A percentile compares a stretch with the other conserved stretches of the same genome.
Evolutionary conservation across 1,140 invertebrate species (phyloP).

Genomic region (Formica selysi): DNA sequence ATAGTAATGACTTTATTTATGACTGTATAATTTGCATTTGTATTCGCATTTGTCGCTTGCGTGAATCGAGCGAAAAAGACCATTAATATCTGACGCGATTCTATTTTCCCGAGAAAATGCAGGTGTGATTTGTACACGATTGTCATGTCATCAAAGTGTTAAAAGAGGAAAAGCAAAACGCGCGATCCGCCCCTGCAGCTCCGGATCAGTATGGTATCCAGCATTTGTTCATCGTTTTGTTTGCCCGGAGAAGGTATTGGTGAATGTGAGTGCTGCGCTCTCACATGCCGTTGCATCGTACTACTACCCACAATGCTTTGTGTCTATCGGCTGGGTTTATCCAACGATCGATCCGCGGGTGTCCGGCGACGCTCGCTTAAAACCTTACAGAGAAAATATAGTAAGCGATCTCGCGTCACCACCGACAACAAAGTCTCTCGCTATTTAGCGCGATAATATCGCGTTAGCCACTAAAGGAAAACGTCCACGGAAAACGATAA

Average conservation of each 20-base stretch:
- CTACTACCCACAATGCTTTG: slow-evolving; percentile 72
- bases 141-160: not conserved
- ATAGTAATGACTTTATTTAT: slow-evolving; percentile 32
- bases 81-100: not conserved
- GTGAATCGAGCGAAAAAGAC: not conserved
- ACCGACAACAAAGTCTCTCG: slow-evolving; percentile 72
- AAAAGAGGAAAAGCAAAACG: slow-evolving; percentile 13
- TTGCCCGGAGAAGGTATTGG: slow-evolving; percentile 73
- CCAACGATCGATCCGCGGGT: slow-evolving; percentile 73
- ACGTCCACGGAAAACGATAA: slow-evolving; percentile 13
- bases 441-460: slow-evolving; percentile 75
- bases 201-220: slow-evolving; percentile 74
- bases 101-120: slow-evolving; percentile 3
- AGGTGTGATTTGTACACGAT: slow-evolving; percentile 1
- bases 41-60: slow-evolving; percentile 11
- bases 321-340: slow-evolving; percentile 75
- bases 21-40: slow-evolving; percentile 32
- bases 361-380: slow-evolving; percentile 73
- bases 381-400: slow-evolving; percentile 75
- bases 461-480: slow-evolving; percentile 61
- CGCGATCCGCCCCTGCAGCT: slow-evolving; percentile 67
- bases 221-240: slow-evolving; percentile 76
- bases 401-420: slow-evolving; percentile 73
- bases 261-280: slow-evolving; percentile 65
- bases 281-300: slow-evolving; percentile 74